These are phyloP conservation scores for Drosophila kikkawai DNA, from an alignment of 1,140 invertebrate species.

Conservation along the genomic window DNA sequence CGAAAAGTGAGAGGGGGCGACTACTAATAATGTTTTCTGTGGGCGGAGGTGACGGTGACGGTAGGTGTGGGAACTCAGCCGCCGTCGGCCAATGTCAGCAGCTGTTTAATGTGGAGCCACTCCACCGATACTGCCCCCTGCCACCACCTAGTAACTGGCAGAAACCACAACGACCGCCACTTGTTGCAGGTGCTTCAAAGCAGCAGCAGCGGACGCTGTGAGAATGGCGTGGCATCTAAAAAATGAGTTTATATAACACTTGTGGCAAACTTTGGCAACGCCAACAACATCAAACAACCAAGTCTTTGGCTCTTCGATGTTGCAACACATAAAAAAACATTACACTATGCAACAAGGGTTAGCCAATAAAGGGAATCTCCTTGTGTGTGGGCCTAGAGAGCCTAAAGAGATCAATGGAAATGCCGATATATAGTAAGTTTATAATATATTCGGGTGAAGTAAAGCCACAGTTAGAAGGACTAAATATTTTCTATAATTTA, in stretches of 20 bases:
- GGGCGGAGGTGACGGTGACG: constrained; percentile 12
- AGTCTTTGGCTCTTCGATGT: constrained; percentile 44
- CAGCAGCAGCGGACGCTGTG: constrained; percentile 49
- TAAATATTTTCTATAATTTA: background rate
- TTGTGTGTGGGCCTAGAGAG: background rate
- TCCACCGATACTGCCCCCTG: constrained; percentile 7
- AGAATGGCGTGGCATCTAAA: constrained; percentile 81
- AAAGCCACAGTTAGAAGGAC: background rate
- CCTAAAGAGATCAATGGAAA: constrained; percentile 14
- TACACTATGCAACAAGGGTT: constrained; percentile 49
- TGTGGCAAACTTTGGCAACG: constrained; percentile 54
- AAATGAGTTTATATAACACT: constrained; percentile 79
- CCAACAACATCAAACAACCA: constrained; percentile 38
- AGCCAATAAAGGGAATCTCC: constrained; percentile 1
- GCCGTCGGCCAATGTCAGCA: constrained; percentile 56
- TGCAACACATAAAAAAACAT: constrained; percentile 51
- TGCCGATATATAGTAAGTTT: background rate
- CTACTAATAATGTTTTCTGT: constrained; percentile 45
- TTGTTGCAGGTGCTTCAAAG: constrained; percentile 43
- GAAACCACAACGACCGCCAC: constrained; percentile 21
- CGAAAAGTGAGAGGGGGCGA: constrained; percentile 35
- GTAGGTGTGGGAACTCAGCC: constrained; percentile 47
- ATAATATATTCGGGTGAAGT: background rate
- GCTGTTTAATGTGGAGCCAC: constrained; percentile 48
- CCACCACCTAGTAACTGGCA: constrained; percentile 8